These are phyloP conservation scores for Megamerina dolium DNA, from an alignment of 2,888 invertebrate species.

Conservation along the genomic window DNA sequence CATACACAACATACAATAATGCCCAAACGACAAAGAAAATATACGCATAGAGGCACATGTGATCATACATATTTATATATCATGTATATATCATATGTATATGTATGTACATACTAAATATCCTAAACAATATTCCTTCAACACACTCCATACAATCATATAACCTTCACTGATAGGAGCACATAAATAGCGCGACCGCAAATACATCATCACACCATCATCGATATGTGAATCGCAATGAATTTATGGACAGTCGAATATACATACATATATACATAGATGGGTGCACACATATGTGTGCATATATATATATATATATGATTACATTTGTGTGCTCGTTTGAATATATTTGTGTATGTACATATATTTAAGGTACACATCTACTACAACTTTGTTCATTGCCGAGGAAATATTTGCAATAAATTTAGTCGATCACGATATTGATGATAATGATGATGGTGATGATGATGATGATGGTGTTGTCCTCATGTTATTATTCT, in stretches of 20 bases:
- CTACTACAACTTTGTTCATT: conserved; percentile 42
- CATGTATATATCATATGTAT: background rate
- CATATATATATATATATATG: conserved; percentile 1
- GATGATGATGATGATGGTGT: conserved; percentile 32
- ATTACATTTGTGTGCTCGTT: too few relatives aligned
- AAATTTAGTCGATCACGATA: conserved; percentile 46
- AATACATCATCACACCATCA: conserved; percentile 13
- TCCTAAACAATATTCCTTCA: too few relatives aligned
- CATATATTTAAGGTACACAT: too few relatives aligned
- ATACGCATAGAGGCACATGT: too few relatives aligned
- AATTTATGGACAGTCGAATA: conserved; percentile 12
- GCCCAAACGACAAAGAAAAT: too few relatives aligned
- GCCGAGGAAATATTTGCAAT: conserved; percentile 47
- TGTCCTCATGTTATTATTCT: too few relatives aligned
- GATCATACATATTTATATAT: too few relatives aligned
- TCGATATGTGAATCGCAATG: conserved; percentile 1
- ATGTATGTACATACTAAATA: background rate
- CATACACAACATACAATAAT: too few relatives aligned
- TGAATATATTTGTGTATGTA: too few relatives aligned
- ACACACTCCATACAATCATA: too few relatives aligned
- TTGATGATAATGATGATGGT: conserved; percentile 4
- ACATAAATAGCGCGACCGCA: conserved; percentile 19
- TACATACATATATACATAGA: conserved; percentile 4
- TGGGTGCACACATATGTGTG: background rate
- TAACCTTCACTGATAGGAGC: background rate